Evolutionary conservation across 1,140 invertebrate genomes (phyloP).

Genomic region (Drosophila hydei): DNA sequence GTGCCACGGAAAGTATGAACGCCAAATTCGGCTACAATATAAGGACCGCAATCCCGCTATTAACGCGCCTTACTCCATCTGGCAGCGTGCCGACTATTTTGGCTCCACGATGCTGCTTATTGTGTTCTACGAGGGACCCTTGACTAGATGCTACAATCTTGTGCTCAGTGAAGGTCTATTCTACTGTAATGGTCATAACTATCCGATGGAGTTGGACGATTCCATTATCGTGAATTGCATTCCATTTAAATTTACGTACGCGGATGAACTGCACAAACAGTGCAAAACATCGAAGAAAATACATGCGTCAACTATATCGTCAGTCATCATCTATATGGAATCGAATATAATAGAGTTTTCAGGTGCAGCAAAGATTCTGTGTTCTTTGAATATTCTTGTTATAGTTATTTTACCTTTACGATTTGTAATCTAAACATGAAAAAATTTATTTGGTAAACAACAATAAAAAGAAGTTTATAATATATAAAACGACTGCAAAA

Average conservation of each 20-base stretch:
- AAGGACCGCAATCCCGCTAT: slow-evolving; percentile 61
- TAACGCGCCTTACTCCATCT: slow-evolving; percentile 57
- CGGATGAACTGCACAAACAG: slow-evolving; percentile 35
- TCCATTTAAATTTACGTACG: slow-evolving; percentile 56
- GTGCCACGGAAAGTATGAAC: slow-evolving; percentile 52
- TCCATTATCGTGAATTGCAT: slow-evolving; percentile 37
- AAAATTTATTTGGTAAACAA: slow-evolving; percentile 32
- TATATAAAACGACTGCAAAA: no score
- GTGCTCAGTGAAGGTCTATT: slow-evolving; percentile 40
- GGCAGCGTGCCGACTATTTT: slow-evolving; percentile 52
- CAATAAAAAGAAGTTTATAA: no score
- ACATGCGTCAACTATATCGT: slow-evolving; percentile 9
- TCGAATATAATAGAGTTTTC: slow-evolving; percentile 24
- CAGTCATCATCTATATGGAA: slow-evolving; percentile 45
- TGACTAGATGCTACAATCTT: slow-evolving; percentile 53
- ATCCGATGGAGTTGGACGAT: slow-evolving; percentile 7
- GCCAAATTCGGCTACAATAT: slow-evolving; percentile 30
- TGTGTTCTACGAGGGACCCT: slow-evolving; percentile 60
- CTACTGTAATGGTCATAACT: slow-evolving; percentile 59
- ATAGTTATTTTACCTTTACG: slow-evolving; percentile 16
- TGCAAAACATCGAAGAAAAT: slow-evolving; percentile 11
- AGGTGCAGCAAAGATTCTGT: slow-evolving; percentile 1
- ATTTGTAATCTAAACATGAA: slow-evolving; percentile 29
- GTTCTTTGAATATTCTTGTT: slow-evolving; percentile 18
- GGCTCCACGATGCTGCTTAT: slow-evolving; percentile 45